Evolutionary conservation across 2,888 invertebrate species (phyloP), one percentile per base, ranked within the genome.

Genomic region (Xestia rhomboidea): DNA sequence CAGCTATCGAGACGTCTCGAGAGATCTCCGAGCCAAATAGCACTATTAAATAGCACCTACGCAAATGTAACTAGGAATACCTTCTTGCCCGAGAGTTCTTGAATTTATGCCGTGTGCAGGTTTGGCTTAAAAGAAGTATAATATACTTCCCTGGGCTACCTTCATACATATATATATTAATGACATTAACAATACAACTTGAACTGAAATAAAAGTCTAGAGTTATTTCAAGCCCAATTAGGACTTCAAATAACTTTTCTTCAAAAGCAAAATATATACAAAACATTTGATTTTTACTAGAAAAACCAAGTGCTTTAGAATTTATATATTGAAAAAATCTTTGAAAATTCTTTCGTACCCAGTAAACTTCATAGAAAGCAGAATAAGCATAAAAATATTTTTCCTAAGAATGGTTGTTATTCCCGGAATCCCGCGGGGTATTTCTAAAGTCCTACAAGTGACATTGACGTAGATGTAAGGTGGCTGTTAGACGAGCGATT

Each of bases 401-500:
- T 49, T 44, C 7, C 2, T 1, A 38, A 30, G 15, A 64, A 64
- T 54, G 46, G 21, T 44, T 34, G 21, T 30, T 49, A 44, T 73
- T 78, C 44, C 69, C 38, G 51, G 67, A 34, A 67, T 57, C 38
- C 34, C 57, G 72, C 54, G 63, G 60, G 41, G 60, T 73, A 30
- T 60, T 64, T 27, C 24, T 15, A 15, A 15, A 68, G n/a, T 30
- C 27, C 10, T 18, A 38, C 11, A 30, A 21, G 13, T 46, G 57
- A 62, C 46, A 34, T 27, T 64, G 76, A 66, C 54, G 57, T 74
- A 76, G 57, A 77, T 76, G 66, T 68, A 76, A 82, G 79, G 72
- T 46, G 67, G 15, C 10, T 68, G 46, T 2, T 68, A 79, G 79
- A 79, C 67, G 71, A 21, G 60, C 74, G 71, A 87, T 84, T 88